Base-by-base conservation (phyloP, 2,888 invertebrate genomes). In the Cryptus viduatorius region DNA sequence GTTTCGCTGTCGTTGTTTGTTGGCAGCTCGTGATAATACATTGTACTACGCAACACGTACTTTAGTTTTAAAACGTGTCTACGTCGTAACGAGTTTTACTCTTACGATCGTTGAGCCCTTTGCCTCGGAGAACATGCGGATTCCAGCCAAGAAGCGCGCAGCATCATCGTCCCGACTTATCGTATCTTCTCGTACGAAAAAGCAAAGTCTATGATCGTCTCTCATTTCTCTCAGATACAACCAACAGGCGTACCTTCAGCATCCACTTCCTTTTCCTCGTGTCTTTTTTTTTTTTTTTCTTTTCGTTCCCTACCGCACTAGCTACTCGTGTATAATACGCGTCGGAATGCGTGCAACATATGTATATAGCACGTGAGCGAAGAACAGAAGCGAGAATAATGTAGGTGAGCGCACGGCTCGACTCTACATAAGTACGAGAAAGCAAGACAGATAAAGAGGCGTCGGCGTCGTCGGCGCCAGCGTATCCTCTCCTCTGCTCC, bases 91-190 rank as follows among this genome's bases (percentile, higher is more conserved):
- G 64, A 80, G 73, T 81, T 78, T 78, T 73, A 61, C 72, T 77
- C 69, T 79, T 53, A 68, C 44, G 73, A 53, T 84, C 84, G 67
- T 80, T 76, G 79, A 83, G 73, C 56, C 76, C 76, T 65, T 53
- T 64, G 71, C 64, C 61, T 31, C n/a, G 59, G 67, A 42, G 37
- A 42, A 19, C 19, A 56, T 37, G 31, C 67, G 72, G 37, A 37
- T 37, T 37, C 37, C 53, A 12, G 31, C 44, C 46, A 50, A 65
- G 53, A 73, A 46, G 59, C 61, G 53, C 59, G 68, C 77, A 73
- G 68, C 56, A 81, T 69, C 84, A 81, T 84, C 84, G 69, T 81
- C 24, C 56, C 19, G 53, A 72, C 72, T 84, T 81, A 77, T 84
- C 80, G 72, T 81, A 81, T 73, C 16, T 75, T 68, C 71, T 72